phyloP scores from a whole-genome alignment of 2,888 invertebrate genomes.

The Agrochola circellaris region DNA sequence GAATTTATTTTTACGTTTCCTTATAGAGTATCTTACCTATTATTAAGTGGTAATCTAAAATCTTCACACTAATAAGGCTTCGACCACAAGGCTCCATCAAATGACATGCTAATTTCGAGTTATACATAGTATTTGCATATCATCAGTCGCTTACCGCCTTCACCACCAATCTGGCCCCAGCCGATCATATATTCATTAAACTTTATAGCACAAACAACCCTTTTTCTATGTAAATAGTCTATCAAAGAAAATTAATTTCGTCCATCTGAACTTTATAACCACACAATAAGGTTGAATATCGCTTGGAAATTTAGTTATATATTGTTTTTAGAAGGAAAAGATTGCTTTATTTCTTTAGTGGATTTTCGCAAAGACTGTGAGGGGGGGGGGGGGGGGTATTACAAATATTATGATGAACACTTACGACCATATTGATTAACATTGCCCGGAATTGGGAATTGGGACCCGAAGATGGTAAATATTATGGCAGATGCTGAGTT shows the following conservation, averaged over 20 bases:
- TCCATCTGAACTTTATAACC: conserved; percentile 30
- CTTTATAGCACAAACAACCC: conserved; percentile 72
- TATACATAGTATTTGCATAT: conserved; percentile 45
- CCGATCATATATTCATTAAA: conserved; percentile 70
- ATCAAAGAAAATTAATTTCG: conserved; percentile 64
- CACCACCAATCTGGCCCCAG: conserved; percentile 25
- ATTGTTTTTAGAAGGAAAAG: conserved; percentile 29
- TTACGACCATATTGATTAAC: conserved; percentile 30
- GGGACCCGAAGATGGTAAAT: conserved; percentile 4
- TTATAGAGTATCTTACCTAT: background rate
- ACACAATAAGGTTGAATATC: conserved; percentile 34
- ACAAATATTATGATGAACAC: conserved; percentile 31
- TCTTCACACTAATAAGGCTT: conserved; percentile 4
- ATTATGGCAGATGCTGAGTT: conserved; percentile 15
- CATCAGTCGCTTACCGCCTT: conserved; percentile 35
- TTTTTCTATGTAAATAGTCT: conserved; percentile 77
- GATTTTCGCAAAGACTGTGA: conserved; percentile 31
- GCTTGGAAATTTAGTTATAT: conserved; percentile 5
- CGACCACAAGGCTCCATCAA: conserved; percentile 8
- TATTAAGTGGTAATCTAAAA: background rate
- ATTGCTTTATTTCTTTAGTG: conserved; percentile 33
- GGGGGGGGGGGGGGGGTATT: no score
- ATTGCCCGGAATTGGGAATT: conserved; percentile 13
- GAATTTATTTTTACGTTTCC: background rate
- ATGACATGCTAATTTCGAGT: conserved; percentile 27